Percentiles rank a stretch among this genome's conserved stretches.
Conservation (phyloP, 2,888 invertebrate species). For the Anorthoa munda region DNA sequence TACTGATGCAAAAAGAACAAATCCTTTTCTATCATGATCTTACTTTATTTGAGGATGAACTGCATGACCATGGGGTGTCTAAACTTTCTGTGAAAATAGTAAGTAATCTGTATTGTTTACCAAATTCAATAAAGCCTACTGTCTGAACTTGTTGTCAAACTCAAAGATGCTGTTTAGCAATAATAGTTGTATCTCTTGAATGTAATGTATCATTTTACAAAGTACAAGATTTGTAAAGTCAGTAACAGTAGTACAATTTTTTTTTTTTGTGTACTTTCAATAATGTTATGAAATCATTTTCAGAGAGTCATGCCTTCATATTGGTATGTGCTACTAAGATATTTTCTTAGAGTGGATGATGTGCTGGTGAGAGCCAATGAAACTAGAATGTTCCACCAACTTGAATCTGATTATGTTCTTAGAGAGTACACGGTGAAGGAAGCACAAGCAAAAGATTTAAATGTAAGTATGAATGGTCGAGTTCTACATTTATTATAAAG, state of each 20-base stretch:
- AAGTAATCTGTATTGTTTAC: constrained; percentile 79
- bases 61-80: constrained; percentile 99
- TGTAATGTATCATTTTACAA: too few relatives aligned
- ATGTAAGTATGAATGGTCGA: constrained; percentile 83
- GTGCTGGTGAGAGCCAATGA: constrained; percentile 97
- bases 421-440: constrained; percentile 96
- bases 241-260: too few relatives aligned
- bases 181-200: too few relatives aligned
- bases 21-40: constrained; percentile 98
- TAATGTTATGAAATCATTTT: constrained; percentile 51
- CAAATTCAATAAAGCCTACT: background rate
- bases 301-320: constrained; percentile 99
- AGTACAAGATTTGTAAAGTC: too few relatives aligned
- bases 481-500: too few relatives aligned
- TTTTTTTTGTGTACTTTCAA: too few relatives aligned
- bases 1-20: constrained; percentile 96
- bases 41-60: constrained; percentile 98
- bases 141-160: too few relatives aligned
- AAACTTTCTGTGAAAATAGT: constrained; percentile 98
- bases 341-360: constrained; percentile 98
- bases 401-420: constrained; percentile 94
- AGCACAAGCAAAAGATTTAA: constrained; percentile 93
- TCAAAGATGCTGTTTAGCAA: too few relatives aligned
- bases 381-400: constrained; percentile 96
- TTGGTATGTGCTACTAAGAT: constrained; percentile 97